These are phyloP conservation scores for Campoplex capitator DNA, from an alignment of 2,888 invertebrate species.

Conservation along the genomic window DNA sequence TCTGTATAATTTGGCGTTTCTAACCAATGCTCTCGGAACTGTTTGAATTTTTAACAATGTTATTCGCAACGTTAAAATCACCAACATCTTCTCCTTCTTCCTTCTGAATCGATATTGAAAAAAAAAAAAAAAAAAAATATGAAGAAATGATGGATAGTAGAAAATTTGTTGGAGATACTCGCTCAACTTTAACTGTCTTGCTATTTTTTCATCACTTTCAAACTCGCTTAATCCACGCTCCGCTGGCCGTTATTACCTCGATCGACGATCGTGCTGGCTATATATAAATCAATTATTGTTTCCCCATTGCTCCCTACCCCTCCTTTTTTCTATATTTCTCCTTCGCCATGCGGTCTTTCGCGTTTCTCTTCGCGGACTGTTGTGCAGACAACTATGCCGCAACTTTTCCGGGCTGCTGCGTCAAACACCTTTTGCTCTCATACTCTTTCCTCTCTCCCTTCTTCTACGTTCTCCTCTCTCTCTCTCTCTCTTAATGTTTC, in stretches of 20 bases:
- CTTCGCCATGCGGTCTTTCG: constrained; percentile 34
- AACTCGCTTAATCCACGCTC: constrained; percentile 58
- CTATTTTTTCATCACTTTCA: constrained; percentile 5
- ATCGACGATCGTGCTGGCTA: constrained; percentile 35
- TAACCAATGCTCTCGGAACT: neutral
- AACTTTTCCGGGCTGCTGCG: constrained; percentile 56
- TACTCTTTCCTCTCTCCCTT: constrained; percentile 14
- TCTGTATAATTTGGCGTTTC: neutral
- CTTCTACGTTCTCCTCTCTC: neutral
- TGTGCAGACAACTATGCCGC: constrained; percentile 57
- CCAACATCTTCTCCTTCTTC: neutral
- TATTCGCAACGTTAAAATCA: neutral
- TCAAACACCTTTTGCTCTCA: constrained; percentile 43
- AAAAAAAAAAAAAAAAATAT: neutral
- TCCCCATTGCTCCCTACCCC: constrained; percentile 10
- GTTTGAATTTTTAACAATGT: neutral
- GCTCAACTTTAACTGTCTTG: constrained; percentile 14
- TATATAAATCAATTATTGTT: constrained; percentile 63
- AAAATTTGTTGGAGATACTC: constrained; percentile 18
- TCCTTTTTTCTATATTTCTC: constrained; percentile 21
- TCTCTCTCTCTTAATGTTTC: constrained; percentile 19
- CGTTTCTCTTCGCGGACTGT: constrained; percentile 46
- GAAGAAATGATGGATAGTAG: neutral
- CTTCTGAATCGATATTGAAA: neutral
- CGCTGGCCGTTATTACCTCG: constrained; percentile 53